Evolutionary conservation across 2,797 vertebrate genomes (phyloP).

Genomic region (Sardinella longiceps): DNA sequence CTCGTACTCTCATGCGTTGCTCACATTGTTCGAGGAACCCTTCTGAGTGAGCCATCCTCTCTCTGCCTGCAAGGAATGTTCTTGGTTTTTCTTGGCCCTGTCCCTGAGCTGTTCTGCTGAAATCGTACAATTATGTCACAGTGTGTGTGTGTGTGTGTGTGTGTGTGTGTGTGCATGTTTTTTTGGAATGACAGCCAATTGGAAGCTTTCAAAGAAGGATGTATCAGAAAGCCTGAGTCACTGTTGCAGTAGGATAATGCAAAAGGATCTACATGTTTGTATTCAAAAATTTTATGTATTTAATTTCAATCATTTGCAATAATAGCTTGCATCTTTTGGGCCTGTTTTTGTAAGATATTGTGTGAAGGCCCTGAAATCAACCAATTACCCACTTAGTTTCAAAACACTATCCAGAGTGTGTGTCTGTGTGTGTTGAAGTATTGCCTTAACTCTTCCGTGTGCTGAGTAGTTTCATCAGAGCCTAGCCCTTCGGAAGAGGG

Average conservation of each 20-base stretch:
- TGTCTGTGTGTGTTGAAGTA: background rate
- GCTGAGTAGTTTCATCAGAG: background rate
- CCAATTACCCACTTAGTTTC: background rate
- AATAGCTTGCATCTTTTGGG: background rate
- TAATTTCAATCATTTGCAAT: background rate
- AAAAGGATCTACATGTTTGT: background rate
- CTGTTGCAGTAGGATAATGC: background rate
- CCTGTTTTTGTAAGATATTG: background rate
- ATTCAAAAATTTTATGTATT: background rate
- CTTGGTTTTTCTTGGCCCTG: background rate
- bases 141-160: too few species aligned
- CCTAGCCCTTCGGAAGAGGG: background rate
- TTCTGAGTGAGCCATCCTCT: background rate
- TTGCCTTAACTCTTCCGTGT: background rate
- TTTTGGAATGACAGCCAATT: background rate
- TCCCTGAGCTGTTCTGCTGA: background rate
- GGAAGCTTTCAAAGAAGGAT: background rate
- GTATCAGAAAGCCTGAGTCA: slow-evolving; percentile 4
- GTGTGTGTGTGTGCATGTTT: too few species aligned
- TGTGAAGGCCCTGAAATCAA: background rate
- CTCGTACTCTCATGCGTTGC: background rate
- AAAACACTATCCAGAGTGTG: background rate
- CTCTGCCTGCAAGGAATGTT: slow-evolving; percentile 12
- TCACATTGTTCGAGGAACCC: background rate
- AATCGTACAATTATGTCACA: slow-evolving; percentile 22